phyloP scores from a whole-genome alignment of 2,888 invertebrate species.

The Octodonta nipae region DNA sequence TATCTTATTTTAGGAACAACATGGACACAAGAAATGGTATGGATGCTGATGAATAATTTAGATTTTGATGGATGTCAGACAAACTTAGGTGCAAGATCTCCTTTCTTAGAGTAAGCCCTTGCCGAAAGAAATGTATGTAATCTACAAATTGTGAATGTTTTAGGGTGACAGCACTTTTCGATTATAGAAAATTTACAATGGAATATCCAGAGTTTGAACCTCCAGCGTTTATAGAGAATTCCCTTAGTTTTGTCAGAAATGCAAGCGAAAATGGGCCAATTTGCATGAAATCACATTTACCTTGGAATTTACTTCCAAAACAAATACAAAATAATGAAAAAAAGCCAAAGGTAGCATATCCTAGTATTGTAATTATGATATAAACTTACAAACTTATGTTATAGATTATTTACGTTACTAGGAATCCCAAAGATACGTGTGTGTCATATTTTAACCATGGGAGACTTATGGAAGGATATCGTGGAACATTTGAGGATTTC shows the following conservation, averaged over 20 bases:
- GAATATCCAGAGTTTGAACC: slow-evolving; percentile 24
- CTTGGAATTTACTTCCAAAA: slow-evolving; percentile 44
- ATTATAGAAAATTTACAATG: slow-evolving; percentile 28
- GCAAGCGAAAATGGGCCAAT: slow-evolving; percentile 25
- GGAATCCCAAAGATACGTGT: slow-evolving; percentile 59
- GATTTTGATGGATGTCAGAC: slow-evolving; percentile 10
- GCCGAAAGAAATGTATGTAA: slow-evolving; percentile 2
- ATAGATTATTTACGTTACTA: slow-evolving; percentile 54
- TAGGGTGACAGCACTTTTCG: slow-evolving; percentile 33
- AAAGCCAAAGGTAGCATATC: slow-evolving; percentile 28
- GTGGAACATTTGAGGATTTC: slow-evolving; percentile 43
- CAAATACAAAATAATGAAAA: slow-evolving; percentile 33
- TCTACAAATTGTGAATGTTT: too few species aligned
- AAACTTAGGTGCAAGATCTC: slow-evolving; percentile 48
- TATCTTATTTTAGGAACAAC: slow-evolving; percentile 2
- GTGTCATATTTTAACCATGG: slow-evolving; percentile 59
- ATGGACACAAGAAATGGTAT: slow-evolving; percentile 4
- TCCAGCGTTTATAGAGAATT: slow-evolving; percentile 21
- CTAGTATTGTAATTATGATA: too few species aligned
- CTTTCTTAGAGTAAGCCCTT: slow-evolving; percentile 53
- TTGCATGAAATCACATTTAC: slow-evolving; percentile 53
- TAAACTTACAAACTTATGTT: too few species aligned
- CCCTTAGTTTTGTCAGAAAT: slow-evolving; percentile 19
- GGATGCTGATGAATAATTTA: slow-evolving; percentile 4
- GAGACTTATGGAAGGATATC: slow-evolving; percentile 43